Evolutionary conservation across 2,797 vertebrate genomes (phyloP), one percentile per base, ranked within the genome.

Genomic region (Hyperoplus immaculatus): DNA sequence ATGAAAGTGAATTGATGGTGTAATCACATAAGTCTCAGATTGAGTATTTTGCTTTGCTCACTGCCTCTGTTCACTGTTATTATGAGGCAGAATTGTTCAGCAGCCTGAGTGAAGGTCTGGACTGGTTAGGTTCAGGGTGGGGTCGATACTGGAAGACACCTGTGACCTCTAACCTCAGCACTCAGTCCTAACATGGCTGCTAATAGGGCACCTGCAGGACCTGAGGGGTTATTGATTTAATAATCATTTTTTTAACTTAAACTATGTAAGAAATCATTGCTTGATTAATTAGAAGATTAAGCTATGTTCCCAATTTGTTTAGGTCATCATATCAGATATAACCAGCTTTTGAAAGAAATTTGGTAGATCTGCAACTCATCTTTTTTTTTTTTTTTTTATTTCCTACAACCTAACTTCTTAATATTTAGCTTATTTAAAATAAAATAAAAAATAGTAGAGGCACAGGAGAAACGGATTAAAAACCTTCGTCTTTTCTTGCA

Each of bases 151-250:
- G 69, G 18, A 49, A 29, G 42, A 70, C 72, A 45, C 59, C 49
- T 21, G 13, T 45, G 65, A 62, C 53, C 67, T 59, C 42, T 72
- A 16, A 77, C 57, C 56, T 75, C 43, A 12, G n/a, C 18, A 3
- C 54, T 75, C 61, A 43, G 50, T 63, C 36, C 21, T 41, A 49
- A 78, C 59, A 71, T 66, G 51, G 49, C 21, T 41, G 21, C 51
- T 73, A 43, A 68, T 38, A 53, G 8, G 8, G 4, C 51, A 42
- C 14, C 10, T 9, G 16, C 18, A 38, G 38, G 16, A 21, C 13
- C 61, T 15, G 29, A 29, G 29, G 29, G 3, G 3, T 29, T 29
- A 29, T 29, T 29, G 29, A 29, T 29, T 29, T 29, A 29, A 29
- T 29, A 29, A 29, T 29, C 29, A 29, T 3, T 29, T 29, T 29